Conservation (phyloP, 2,113 vertebrate species). For the Hoplias malabaricus region DNA sequence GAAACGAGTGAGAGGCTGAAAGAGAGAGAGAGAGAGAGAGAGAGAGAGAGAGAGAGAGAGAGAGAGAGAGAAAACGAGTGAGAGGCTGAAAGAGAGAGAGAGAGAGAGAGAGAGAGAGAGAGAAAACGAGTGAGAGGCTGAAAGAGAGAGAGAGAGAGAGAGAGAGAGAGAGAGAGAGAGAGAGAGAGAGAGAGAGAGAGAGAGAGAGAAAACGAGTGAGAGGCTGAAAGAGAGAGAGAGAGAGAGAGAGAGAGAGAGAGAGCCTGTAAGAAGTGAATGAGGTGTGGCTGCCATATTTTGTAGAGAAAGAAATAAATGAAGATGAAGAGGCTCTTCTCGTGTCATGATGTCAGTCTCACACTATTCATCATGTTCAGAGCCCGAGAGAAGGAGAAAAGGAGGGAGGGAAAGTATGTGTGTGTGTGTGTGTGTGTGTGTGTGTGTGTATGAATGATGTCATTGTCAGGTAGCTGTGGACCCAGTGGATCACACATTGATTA, state of each 20-base stretch:
- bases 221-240: not conserved
- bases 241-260: conserved; percentile 36
- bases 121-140: not conserved
- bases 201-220: conserved; percentile 34
- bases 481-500: conserved; percentile 36
- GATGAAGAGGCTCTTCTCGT: conserved; percentile 12
- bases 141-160: not conserved
- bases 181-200: conserved; percentile 18
- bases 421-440: not conserved
- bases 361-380: not conserved
- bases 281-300: conserved; percentile 1
- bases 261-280: conserved; percentile 10
- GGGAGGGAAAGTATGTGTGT: not conserved
- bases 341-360: conserved; percentile 5
- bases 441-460: conserved; percentile 8
- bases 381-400: not conserved
- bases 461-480: conserved; percentile 26
- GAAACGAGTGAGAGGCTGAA: not conserved
- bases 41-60: not conserved
- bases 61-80: not conserved
- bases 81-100: not conserved
- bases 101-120: not conserved
- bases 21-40: no score
- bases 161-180: not conserved
- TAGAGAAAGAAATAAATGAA: conserved; percentile 4